Evolutionary conservation across 1,140 invertebrate species (phyloP).

Genomic region (Meloidogyne chitwoodi): DNA sequence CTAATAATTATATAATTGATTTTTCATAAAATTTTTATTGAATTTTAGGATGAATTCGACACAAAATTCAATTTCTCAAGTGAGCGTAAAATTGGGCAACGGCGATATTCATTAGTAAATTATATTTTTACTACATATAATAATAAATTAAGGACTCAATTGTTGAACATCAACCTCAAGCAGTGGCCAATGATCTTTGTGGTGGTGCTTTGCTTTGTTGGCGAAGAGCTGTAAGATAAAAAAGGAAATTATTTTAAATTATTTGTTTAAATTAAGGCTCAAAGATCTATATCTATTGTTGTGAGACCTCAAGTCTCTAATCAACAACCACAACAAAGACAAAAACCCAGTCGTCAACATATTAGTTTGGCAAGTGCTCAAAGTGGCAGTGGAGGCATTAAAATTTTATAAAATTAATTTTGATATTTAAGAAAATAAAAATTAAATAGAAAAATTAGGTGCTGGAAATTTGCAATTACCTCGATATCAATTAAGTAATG

Average conservation of each 20-base stretch:
- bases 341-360: slow-evolving; percentile 7
- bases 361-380: slow-evolving; percentile 1
- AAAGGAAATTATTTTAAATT: background rate
- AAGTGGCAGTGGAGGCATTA: background rate
- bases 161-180: slow-evolving; percentile 9
- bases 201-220: slow-evolving; percentile 13
- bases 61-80: slow-evolving; percentile 47
- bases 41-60: slow-evolving; percentile 45
- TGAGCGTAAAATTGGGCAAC: background rate
- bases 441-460: background rate
- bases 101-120: slow-evolving; percentile 4
- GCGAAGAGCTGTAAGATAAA: background rate
- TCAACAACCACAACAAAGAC: background rate
- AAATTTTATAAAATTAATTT: background rate
- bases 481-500: slow-evolving; percentile 3
- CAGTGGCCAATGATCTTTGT: background rate
- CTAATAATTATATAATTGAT: too few relatives aligned
- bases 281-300: slow-evolving; percentile 17
- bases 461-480: background rate
- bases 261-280: background rate
- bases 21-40: too few relatives aligned
- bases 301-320: background rate
- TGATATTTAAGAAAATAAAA: background rate
- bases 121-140: background rate
- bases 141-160: slow-evolving; percentile 9